phyloP scores from a whole-genome alignment of 2,113 vertebrate species.

The Silurus glanis region DNA sequence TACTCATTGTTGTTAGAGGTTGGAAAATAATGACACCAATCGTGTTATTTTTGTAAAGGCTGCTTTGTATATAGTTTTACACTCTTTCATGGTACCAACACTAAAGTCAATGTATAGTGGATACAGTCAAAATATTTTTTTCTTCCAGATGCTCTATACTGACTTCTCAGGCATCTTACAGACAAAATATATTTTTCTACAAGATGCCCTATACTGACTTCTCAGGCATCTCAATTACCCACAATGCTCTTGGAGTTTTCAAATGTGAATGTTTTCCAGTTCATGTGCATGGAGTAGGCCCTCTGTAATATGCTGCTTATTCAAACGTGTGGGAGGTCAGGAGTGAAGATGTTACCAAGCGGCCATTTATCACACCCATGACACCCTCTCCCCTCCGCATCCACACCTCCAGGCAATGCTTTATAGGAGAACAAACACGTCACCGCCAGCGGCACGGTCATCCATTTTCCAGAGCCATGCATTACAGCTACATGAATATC shows the following conservation, averaged over 20 bases:
- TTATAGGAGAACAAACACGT: constrained; percentile 80
- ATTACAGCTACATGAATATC: constrained; percentile 50
- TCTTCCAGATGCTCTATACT: constrained; percentile 24
- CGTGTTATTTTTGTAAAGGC: neutral
- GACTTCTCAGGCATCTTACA: constrained; percentile 23
- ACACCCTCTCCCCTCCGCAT: constrained; percentile 72
- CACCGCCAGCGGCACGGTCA: constrained; percentile 67
- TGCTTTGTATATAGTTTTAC: neutral
- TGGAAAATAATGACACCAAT: neutral
- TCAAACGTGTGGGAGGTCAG: constrained; percentile 67
- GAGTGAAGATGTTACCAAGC: constrained; percentile 77
- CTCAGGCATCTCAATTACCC: constrained; percentile 53
- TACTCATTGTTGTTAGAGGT: too few relatives aligned
- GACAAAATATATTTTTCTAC: constrained; percentile 33
- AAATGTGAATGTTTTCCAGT: constrained; percentile 33
- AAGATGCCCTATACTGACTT: constrained; percentile 12
- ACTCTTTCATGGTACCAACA: neutral
- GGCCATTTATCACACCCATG: constrained; percentile 75
- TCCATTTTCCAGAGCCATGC: constrained; percentile 69
- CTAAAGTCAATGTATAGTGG: neutral
- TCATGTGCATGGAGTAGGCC: constrained; percentile 30
- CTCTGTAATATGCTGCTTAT: constrained; percentile 59
- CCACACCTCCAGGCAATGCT: constrained; percentile 73
- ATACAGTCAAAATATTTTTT: constrained; percentile 22
- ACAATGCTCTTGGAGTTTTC: constrained; percentile 31